Conservation (phyloP, 2,113 vertebrate species). For the Chloroceryle aenea region DNA sequence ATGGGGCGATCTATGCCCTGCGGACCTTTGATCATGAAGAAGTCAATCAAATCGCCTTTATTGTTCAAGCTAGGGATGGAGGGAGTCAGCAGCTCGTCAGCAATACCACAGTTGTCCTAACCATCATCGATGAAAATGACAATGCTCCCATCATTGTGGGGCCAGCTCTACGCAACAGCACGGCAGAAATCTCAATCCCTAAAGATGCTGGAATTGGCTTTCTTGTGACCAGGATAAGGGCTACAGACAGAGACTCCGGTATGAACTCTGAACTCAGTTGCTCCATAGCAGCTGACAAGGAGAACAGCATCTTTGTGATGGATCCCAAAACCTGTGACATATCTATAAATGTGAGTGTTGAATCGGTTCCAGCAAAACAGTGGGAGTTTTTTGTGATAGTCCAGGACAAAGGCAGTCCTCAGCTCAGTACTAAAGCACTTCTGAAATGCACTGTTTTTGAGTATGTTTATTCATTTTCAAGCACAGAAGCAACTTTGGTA, state of each 20-base stretch:
- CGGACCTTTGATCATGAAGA: conserved; percentile 95
- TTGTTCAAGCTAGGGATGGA: conserved; percentile 90
- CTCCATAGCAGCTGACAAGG: conserved; percentile 86
- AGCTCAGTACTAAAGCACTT: conserved; percentile 85
- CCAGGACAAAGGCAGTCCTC: conserved; percentile 88
- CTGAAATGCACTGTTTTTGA: conserved; percentile 85
- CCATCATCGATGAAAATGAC: conserved; percentile 94
- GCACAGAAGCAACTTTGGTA: conserved; percentile 79
- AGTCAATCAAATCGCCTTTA: conserved; percentile 88
- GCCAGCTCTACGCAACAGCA: conserved; percentile 87
- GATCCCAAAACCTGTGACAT: conserved; percentile 91
- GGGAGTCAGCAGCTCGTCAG: conserved; percentile 83
- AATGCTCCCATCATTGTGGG: conserved; percentile 88
- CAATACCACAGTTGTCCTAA: conserved; percentile 90
- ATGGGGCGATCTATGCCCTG: conserved; percentile 91
- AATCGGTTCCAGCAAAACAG: conserved; percentile 77
- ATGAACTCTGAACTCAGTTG: conserved; percentile 93
- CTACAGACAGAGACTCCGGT: conserved; percentile 90
- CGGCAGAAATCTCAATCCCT: conserved; percentile 88
- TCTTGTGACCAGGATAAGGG: conserved; percentile 86
- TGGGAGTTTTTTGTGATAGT: conserved; percentile 89
- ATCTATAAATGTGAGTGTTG: conserved; percentile 88
- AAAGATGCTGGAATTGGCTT: conserved; percentile 87
- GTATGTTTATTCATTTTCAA: conserved; percentile 80
- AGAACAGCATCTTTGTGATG: conserved; percentile 88